Base-by-base conservation (phyloP, 1,140 invertebrate genomes). In the Heliconius nattereri region DNA sequence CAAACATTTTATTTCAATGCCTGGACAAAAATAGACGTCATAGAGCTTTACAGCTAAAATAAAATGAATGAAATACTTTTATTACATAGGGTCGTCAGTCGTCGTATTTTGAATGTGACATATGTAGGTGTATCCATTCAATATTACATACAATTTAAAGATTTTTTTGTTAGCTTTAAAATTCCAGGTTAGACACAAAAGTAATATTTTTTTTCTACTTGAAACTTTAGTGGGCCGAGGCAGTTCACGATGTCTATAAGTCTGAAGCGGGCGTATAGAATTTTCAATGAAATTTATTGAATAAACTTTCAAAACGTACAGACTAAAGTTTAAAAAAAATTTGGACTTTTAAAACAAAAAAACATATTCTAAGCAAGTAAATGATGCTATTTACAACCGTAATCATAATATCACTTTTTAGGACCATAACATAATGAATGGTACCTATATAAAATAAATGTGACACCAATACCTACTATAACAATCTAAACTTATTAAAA, bases 11-110 rank as follows among this genome's bases (percentile, higher is more conserved):
- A 66, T 66, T 66, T 66, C 9, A 29, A 29, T 66, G 26, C 13
- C 60, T 66, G 23, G 9, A 66, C 26, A 66, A 66, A 66, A 66
- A 29, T 29, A 66, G 60, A 66, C n/a, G 7, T 60, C 26, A 66
- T 66, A 75, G 32, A 9, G 32, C 49, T 52, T 32, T 9, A 32
- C 19, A 57, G 11, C 37, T 23, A 1, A 70, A 75, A 75, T 75
- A 75, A 16, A 71, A 20, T n/a, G 57, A 76, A 76, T n/a, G 11
- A 45, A 76, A 70, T 26, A 70, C 70, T 76, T 45, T 37, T 76
- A 66, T 66, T 26, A 13, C 26, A 29, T 66, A 1, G 60, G 11
- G 13, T 29, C 13, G 13, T 66, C 26, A 11, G 29, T 66, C 60
- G 60, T 29, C 7, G n/a, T 26, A 60, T 23, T 57, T 57, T 57